A percentile compares a stretch with the other conserved stretches of the same genome.
Evolutionary conservation across 2,113 vertebrate genomes (phyloP).

Genomic region (Polyodon spathula): DNA sequence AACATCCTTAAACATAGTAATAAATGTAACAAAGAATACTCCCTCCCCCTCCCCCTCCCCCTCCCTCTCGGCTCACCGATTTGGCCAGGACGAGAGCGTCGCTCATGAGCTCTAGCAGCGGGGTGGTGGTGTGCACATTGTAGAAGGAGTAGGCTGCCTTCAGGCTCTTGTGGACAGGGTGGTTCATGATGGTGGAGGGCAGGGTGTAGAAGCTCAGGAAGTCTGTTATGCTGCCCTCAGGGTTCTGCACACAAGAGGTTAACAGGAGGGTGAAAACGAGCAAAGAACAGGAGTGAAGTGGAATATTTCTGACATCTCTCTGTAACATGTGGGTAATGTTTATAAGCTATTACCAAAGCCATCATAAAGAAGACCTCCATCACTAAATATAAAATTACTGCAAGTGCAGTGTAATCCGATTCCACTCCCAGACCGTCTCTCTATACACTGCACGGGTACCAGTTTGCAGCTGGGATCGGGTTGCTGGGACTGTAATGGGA

Average conservation of each 20-base stretch:
- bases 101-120: constrained; percentile 91
- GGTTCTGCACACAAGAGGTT: constrained; percentile 47
- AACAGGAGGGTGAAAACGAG: constrained; percentile 3
- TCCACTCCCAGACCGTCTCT: too few relatives aligned
- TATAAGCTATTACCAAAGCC: too few relatives aligned
- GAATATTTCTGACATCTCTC: not conserved
- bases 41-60: not conserved
- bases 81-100: constrained; percentile 94
- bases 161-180: constrained; percentile 89
- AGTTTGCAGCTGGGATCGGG: too few relatives aligned
- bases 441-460: too few relatives aligned
- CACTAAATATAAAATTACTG: too few relatives aligned
- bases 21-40: too few relatives aligned
- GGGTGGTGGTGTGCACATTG: constrained; percentile 89
- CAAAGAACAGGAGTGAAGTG: accelerated
- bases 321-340: too few relatives aligned
- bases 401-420: too few relatives aligned
- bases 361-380: too few relatives aligned
- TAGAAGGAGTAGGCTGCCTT: constrained; percentile 98
- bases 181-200: constrained; percentile 98
- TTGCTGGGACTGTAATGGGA: too few relatives aligned
- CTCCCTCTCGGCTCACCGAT: constrained; percentile 59
- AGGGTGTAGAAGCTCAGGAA: constrained; percentile 95
- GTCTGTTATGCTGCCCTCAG: constrained; percentile 78
- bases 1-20: too few relatives aligned